These are phyloP conservation scores for Pantherophis vulpinus DNA, from an alignment of 2,797 vertebrate genomes.

Conservation along the genomic window DNA sequence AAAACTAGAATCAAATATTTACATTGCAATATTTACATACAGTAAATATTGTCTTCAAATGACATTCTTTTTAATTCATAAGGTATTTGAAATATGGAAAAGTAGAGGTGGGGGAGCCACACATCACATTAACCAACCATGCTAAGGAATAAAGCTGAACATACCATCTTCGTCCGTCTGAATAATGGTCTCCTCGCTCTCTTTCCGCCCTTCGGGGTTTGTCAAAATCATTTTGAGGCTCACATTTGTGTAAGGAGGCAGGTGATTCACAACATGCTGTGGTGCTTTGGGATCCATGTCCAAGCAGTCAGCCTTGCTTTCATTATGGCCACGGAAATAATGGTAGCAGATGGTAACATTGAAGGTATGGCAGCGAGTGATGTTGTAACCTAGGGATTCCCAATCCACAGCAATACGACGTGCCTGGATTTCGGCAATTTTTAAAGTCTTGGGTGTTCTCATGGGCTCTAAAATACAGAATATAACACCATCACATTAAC, in stretches of 20 bases:
- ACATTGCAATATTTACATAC: not conserved
- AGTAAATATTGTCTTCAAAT: not conserved
- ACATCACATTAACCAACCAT: not conserved
- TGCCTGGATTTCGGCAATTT: slow-evolving; percentile 94
- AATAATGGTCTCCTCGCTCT: slow-evolving; percentile 95
- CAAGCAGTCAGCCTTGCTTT: slow-evolving; percentile 91
- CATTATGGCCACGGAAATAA: slow-evolving; percentile 86
- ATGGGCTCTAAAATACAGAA: slow-evolving; percentile 84
- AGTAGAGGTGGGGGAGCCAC: rapidly evolving
- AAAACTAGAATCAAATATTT: not conserved
- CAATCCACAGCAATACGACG: slow-evolving; percentile 95
- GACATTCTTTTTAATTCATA: not conserved
- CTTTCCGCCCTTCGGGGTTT: slow-evolving; percentile 96
- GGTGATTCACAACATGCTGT: slow-evolving; percentile 87
- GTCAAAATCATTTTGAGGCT: slow-evolving; percentile 98
- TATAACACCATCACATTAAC: not conserved
- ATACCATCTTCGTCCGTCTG: slow-evolving; percentile 97
- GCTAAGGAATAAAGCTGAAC: slow-evolving; percentile 8
- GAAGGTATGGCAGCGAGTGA: slow-evolving; percentile 97
- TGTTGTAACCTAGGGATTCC: slow-evolving; percentile 98
- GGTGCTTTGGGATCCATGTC: slow-evolving; percentile 99
- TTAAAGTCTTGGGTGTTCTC: slow-evolving; percentile 92
- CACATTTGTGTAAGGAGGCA: slow-evolving; percentile 96
- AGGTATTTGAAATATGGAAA: not conserved
- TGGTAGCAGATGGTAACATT: slow-evolving; percentile 99